These are phyloP conservation scores for Tetanocera ferruginea DNA, from an alignment of 2,888 invertebrate genomes.

Conservation along the genomic window DNA sequence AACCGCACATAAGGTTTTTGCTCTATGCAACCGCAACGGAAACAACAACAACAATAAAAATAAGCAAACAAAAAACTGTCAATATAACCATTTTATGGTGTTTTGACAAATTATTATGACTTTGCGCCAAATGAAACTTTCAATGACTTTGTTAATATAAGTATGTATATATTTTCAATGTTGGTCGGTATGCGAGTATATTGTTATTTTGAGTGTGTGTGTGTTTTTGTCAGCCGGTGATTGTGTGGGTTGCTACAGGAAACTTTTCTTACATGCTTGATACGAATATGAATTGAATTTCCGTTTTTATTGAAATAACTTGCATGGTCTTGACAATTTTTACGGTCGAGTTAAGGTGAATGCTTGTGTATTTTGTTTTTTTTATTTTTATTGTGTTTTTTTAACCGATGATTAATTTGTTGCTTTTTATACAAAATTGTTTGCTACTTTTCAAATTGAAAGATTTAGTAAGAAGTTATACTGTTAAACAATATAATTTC, in stretches of 20 bases:
- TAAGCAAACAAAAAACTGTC: slow-evolving; percentile 15
- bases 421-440: not conserved
- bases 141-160: not conserved
- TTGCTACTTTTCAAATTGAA: not conserved
- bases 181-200: not conserved
- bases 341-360: too few relatives aligned
- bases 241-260: slow-evolving; percentile 13
- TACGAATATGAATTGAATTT: slow-evolving; percentile 5
- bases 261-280: not conserved
- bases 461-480: not conserved
- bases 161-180: not conserved
- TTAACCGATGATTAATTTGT: too few relatives aligned
- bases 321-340: too few relatives aligned
- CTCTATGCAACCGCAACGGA: slow-evolving; percentile 33
- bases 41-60: slow-evolving; percentile 42
- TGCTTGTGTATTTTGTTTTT: too few relatives aligned
- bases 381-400: too few relatives aligned
- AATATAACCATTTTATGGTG: slow-evolving; percentile 43
- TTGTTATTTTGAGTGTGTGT: not conserved
- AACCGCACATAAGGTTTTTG: slow-evolving; percentile 19
- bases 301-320: slow-evolving; percentile 5
- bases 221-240: slow-evolving; percentile 12
- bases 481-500: not conserved
- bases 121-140: slow-evolving; percentile 36
- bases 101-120: slow-evolving; percentile 48